These are phyloP conservation scores for Candoia aspera DNA, from an alignment of 2,113 vertebrate species.

Conservation along the genomic window DNA sequence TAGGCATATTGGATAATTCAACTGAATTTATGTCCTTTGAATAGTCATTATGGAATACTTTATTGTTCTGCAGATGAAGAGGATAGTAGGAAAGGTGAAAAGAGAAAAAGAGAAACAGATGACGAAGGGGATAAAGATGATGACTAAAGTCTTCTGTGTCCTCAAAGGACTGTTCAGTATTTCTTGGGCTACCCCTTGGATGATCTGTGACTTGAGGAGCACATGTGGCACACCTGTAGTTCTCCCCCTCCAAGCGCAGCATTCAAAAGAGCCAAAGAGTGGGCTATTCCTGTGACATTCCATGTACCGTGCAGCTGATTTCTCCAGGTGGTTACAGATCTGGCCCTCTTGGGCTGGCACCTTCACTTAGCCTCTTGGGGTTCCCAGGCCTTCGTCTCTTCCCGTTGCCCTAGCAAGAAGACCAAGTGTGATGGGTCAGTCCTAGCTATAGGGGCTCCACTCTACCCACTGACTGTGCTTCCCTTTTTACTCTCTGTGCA, in stretches of 20 bases:
- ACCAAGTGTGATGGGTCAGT: constrained; percentile 78
- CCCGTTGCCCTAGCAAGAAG: constrained; percentile 85
- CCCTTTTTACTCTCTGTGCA: constrained; percentile 97
- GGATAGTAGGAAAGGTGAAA: constrained; percentile 81
- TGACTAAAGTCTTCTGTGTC: constrained; percentile 70
- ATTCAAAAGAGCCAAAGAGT: constrained; percentile 80
- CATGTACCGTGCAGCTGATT: constrained; percentile 79
- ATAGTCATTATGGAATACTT: not conserved
- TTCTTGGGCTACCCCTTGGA: constrained; percentile 82
- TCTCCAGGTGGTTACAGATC: constrained; percentile 78
- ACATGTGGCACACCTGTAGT: constrained; percentile 61
- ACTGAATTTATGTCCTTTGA: not conserved
- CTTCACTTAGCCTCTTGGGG: constrained; percentile 86
- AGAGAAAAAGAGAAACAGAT: constrained; percentile 89
- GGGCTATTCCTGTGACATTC: constrained; percentile 84
- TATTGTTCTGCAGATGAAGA: constrained; percentile 72
- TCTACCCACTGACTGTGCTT: constrained; percentile 79
- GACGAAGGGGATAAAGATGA: constrained; percentile 88
- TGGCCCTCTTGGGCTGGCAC: constrained; percentile 73
- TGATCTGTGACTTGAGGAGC: constrained; percentile 72
- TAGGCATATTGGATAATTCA: not conserved
- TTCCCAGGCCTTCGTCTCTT: constrained; percentile 78
- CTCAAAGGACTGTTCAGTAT: constrained; percentile 82
- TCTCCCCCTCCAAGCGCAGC: constrained; percentile 57
- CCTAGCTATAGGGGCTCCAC: constrained; percentile 81